Conservation (phyloP, 1,140 invertebrate genomes). For the Cataglyphis hispanica region DNA sequence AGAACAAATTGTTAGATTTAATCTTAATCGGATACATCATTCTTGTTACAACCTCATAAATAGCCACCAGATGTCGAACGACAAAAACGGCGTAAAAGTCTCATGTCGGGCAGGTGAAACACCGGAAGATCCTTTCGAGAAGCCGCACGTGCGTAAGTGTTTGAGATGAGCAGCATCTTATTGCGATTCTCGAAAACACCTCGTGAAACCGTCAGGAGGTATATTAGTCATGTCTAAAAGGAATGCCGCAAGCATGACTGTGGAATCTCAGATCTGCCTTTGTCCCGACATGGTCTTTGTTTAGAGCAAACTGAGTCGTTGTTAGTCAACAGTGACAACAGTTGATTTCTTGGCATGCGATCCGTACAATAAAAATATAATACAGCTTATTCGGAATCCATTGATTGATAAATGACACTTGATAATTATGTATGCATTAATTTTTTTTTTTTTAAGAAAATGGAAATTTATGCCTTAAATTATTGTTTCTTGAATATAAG, state of each 20-base stretch:
- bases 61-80: background rate
- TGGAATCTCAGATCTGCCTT: conserved; percentile 72
- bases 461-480: background rate
- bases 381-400: background rate
- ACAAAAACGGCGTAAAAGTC: conserved; percentile 19
- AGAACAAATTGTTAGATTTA: background rate
- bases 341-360: conserved; percentile 24
- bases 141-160: conserved; percentile 69
- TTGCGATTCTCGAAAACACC: conserved; percentile 73
- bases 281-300: conserved; percentile 67
- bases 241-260: conserved; percentile 57
- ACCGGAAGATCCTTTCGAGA: conserved; percentile 64
- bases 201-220: conserved; percentile 61
- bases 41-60: conserved; percentile 21
- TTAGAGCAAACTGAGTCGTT: conserved; percentile 61
- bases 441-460: background rate
- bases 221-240: conserved; percentile 74
- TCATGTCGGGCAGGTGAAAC: conserved; percentile 58
- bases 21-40: background rate
- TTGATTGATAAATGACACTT: background rate
- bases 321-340: conserved; percentile 32
- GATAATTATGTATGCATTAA: background rate
- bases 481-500: background rate
- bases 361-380: conserved; percentile 5
- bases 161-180: conserved; percentile 66